A percentile compares a stretch with the other conserved stretches of the same genome.
These are phyloP conservation scores for Athalia rosae DNA, from an alignment of 2,888 invertebrate genomes.

Conservation along the genomic window DNA sequence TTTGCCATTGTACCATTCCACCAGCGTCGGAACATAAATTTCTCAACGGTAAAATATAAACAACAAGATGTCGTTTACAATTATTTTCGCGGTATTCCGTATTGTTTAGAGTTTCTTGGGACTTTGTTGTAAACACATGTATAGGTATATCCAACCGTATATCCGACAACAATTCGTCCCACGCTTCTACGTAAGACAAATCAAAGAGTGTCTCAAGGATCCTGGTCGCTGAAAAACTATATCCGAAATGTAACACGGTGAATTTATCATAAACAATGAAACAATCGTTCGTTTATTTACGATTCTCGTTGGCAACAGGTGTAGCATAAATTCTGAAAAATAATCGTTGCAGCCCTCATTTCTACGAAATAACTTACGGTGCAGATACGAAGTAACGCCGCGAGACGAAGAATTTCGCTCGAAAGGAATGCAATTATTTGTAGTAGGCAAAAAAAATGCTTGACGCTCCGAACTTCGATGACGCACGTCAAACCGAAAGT, in stretches of 20 bases:
- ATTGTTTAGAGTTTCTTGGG: conserved; percentile 38
- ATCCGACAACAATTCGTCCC: conserved; percentile 30
- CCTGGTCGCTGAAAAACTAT: conserved; percentile 24
- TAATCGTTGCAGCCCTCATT: not conserved
- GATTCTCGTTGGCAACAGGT: conserved; percentile 35
- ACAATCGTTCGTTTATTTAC: conserved; percentile 2
- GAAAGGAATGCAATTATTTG: conserved; percentile 35
- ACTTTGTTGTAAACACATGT: conserved; percentile 21
- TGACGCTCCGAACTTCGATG: conserved; percentile 30
- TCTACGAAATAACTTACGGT: no score
- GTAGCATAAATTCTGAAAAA: conserved; percentile 37
- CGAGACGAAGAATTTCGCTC: no score
- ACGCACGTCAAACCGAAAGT: conserved; percentile 35
- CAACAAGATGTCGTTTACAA: not conserved
- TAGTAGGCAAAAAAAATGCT: not conserved
- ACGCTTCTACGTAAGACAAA: not conserved
- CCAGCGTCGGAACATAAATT: not conserved
- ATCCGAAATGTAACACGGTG: conserved; percentile 11
- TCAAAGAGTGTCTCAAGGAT: conserved; percentile 9
- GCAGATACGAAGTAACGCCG: no score
- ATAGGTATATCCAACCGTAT: not conserved
- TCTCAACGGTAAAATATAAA: not conserved
- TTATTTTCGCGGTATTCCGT: conserved; percentile 26
- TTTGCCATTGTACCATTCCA: not conserved
- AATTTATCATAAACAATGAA: not conserved